A percentile compares a stretch with the other conserved stretches of the same genome.
Evolutionary conservation across 2,113 vertebrate species (phyloP).

Genomic region (Dissostichus mawsoni): DNA sequence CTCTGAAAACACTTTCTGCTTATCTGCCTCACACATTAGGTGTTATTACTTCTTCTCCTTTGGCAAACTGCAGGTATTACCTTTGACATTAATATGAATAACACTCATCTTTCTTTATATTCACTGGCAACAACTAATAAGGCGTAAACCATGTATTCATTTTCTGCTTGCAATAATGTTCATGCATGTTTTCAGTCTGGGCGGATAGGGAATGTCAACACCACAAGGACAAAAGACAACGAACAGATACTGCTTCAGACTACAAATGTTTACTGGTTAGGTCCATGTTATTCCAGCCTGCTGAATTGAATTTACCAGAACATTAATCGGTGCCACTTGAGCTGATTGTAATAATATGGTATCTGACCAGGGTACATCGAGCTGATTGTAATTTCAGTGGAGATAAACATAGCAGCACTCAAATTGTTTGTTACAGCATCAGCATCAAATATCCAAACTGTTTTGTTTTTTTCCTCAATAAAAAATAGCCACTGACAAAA

Average conservation of each 20-base stretch:
- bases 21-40: not conserved
- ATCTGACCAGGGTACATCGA: constrained; percentile 20
- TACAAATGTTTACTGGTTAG: not conserved
- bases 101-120: constrained; percentile 15
- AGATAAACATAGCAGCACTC: constrained; percentile 13
- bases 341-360: constrained; percentile 62
- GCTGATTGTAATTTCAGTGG: constrained; percentile 49
- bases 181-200: constrained; percentile 22
- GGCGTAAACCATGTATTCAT: constrained; percentile 27
- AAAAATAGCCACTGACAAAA: not conserved
- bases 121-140: constrained; percentile 27
- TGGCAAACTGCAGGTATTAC: constrained; percentile 2
- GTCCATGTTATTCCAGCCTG: constrained; percentile 24
- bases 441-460: not conserved
- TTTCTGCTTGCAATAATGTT: constrained; percentile 23
- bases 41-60: constrained; percentile 6
- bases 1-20: constrained; percentile 7
- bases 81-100: constrained; percentile 41
- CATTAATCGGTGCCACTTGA: constrained; percentile 26
- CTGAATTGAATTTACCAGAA: not conserved
- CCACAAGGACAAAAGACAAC: constrained; percentile 20
- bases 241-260: not conserved
- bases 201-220: not conserved
- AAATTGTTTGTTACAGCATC: constrained; percentile 11
- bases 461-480: constrained; percentile 5